Base-by-base conservation (phyloP, 2,888 invertebrate species). In the Linnaemya tessellans region DNA sequence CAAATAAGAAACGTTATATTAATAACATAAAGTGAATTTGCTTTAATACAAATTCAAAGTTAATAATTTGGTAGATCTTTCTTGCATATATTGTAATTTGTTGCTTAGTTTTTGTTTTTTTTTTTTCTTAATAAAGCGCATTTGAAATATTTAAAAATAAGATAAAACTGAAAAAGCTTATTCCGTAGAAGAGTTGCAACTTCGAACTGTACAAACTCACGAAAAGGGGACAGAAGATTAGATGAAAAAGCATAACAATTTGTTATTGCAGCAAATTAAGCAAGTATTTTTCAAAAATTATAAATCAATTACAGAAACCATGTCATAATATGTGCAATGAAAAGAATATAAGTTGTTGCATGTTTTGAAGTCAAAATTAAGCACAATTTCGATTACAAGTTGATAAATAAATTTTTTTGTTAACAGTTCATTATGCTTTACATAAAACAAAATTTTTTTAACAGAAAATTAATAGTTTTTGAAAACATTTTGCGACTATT, bases 1-100 rank as follows among this genome's bases (percentile, higher is more conserved):
- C 30, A 51, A 60, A 51, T 22, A 51, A 62, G 22, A 77, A 56
- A 56, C 46, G 20, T 54, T 73, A 22, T 71, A 67, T 68, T 58
- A 35, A 35, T 71, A 75, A 77, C 70, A 77, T 38, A 79, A 75
- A 71, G 0, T 49, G 9, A 46, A 71, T 38, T 62, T 79, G 30
- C 60, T 58, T 46, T 80, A 25, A 56, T n/a, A 56, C 54, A 80
- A 71, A 78, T 60, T 65, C 25, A 30, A 79, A 65, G 13, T 22
- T 10, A 20, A 41, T 22, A 70, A 67, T 68, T 51, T 38, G 38
- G 54, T 25, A 25, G 13, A 15, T 25, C 15, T 56, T 56, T 3
- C 25, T 58, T n/a, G 30, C 30, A 20, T 35, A n/a, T 35, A 3
- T 54, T 54, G 22, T 22, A 20, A 49, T 49, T 49, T 49, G 49